phyloP scores from a whole-genome alignment of 2,113 vertebrate genomes.

The Amazona vittata region DNA sequence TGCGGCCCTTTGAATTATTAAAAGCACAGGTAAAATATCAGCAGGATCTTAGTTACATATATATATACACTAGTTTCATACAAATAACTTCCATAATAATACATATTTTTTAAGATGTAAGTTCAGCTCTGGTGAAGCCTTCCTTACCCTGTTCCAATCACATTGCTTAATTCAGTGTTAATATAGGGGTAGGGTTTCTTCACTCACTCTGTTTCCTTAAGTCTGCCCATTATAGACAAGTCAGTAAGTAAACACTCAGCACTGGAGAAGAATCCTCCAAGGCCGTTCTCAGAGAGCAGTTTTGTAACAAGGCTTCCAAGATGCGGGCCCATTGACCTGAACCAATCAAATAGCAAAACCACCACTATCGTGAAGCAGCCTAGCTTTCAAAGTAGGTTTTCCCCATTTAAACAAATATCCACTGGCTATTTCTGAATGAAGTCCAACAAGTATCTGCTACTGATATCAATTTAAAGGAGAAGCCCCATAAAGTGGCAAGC shows the following conservation, averaged over 20 bases:
- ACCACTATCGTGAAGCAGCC: neutral
- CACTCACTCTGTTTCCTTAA: neutral
- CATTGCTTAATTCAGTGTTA: neutral
- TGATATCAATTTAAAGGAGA: neutral
- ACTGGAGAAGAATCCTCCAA: neutral
- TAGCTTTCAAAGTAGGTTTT: neutral
- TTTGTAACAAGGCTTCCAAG: neutral
- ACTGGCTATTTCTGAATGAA: neutral
- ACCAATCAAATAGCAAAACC: neutral
- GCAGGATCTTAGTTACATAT: neutral
- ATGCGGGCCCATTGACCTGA: neutral
- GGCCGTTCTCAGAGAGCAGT: neutral
- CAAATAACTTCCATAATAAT: neutral
- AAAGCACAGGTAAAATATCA: neutral
- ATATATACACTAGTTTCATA: neutral
- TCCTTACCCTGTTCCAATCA: neutral
- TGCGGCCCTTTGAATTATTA: neutral
- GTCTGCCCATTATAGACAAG: neutral
- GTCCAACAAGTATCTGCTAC: neutral
- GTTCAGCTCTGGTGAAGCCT: neutral
- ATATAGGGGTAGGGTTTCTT: neutral
- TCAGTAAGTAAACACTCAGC: neutral
- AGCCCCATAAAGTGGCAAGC: accelerated
- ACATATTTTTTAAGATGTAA: neutral
- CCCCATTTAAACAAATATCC: neutral